These are phyloP conservation scores for Mystacides longicornis DNA, from an alignment of 2,888 invertebrate genomes.

Conservation along the genomic window DNA sequence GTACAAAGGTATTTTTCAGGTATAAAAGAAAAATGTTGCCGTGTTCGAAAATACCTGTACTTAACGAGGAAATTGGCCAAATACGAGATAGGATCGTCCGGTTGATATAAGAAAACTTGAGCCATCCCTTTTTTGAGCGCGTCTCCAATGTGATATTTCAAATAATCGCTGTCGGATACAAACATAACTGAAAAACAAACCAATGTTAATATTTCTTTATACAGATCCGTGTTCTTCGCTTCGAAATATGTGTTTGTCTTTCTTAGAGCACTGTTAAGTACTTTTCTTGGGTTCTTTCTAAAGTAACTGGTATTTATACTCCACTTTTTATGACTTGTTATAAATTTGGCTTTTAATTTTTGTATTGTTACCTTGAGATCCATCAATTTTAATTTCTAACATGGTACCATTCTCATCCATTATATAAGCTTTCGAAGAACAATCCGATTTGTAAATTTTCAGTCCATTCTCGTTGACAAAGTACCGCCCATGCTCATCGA, in stretches of 20 bases:
- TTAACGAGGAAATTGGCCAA: slow-evolving; percentile 36
- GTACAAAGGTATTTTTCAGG: no score
- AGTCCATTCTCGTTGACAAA: slow-evolving; percentile 39
- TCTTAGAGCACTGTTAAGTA: no score
- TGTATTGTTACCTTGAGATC: neutral
- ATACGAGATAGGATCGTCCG: slow-evolving; percentile 42
- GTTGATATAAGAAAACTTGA: slow-evolving; percentile 39
- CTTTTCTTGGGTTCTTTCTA: no score
- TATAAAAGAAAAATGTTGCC: no score
- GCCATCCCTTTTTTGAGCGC: slow-evolving; percentile 41
- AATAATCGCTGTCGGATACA: slow-evolving; percentile 37
- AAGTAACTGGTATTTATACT: no score
- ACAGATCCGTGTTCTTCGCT: no score
- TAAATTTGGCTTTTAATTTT: slow-evolving; percentile 33
- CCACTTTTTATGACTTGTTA: neutral
- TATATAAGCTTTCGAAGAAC: slow-evolving; percentile 41
- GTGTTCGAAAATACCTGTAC: slow-evolving; percentile 33
- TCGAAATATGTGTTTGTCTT: no score
- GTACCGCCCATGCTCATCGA: slow-evolving; percentile 43
- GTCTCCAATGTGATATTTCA: slow-evolving; percentile 38
- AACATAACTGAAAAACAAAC: slow-evolving; percentile 32
- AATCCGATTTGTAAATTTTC: slow-evolving; percentile 40
- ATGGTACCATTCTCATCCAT: slow-evolving; percentile 43
- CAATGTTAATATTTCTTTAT: no score
- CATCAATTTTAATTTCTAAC: neutral